phyloP scores from a whole-genome alignment of 2,113 vertebrate genomes.

The Sylvia atricapilla region DNA sequence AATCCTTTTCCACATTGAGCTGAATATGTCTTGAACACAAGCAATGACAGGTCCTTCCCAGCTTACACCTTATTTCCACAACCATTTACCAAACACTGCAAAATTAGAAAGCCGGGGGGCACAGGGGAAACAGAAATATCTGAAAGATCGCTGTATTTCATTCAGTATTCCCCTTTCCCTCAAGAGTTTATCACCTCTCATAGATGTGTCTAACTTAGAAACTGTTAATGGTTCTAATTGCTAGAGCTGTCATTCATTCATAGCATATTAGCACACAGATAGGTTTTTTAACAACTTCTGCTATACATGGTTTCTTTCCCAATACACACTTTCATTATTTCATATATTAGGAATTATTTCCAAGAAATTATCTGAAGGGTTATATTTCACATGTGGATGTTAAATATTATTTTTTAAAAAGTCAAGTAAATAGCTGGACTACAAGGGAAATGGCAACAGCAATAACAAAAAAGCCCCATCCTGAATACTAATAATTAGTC shows the following conservation, averaged over 20 bases:
- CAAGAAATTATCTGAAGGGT: neutral
- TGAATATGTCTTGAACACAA: neutral
- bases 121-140: neutral
- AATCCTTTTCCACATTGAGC: neutral
- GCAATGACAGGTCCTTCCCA: neutral
- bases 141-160: neutral
- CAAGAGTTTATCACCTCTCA: neutral
- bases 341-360: neutral
- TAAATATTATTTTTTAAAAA: neutral
- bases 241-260: neutral
- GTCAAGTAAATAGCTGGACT: neutral
- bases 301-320: neutral
- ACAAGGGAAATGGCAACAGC: neutral
- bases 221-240: neutral
- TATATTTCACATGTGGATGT: neutral
- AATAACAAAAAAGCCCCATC: rapidly evolving
- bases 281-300: neutral
- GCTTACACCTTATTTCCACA: neutral
- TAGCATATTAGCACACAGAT: neutral
- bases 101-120: neutral
- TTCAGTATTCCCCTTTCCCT: neutral
- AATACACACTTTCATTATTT: neutral
- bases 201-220: neutral
- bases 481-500: neutral
- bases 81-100: neutral